These are phyloP conservation scores for Coenonympha glycerion DNA, from an alignment of 2,888 invertebrate species.

Conservation along the genomic window DNA sequence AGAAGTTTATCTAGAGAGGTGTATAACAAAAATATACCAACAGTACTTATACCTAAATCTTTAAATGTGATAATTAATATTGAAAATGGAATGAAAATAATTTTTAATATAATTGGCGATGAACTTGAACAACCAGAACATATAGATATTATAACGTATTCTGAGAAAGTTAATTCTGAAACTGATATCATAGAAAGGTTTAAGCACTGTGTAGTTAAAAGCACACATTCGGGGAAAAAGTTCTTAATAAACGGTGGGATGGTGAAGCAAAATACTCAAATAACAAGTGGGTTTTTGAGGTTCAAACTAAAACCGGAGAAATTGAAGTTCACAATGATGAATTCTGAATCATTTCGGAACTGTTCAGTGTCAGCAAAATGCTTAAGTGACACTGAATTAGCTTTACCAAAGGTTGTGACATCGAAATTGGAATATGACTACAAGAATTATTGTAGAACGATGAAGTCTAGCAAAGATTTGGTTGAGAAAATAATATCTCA, in stretches of 20 bases:
- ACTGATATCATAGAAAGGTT: slow-evolving; percentile 61
- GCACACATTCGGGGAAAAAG: slow-evolving; percentile 63
- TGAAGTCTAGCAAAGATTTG: slow-evolving; percentile 66
- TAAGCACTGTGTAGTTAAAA: slow-evolving; percentile 69
- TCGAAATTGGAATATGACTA: slow-evolving; percentile 57
- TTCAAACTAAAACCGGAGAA: slow-evolving; percentile 65
- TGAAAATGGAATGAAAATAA: slow-evolving; percentile 74
- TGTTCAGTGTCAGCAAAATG: slow-evolving; percentile 65
- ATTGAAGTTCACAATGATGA: slow-evolving; percentile 65
- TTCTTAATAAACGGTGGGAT: slow-evolving; percentile 75
- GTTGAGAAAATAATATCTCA: slow-evolving; percentile 51
- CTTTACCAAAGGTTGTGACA: slow-evolving; percentile 38
- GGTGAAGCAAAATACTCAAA: slow-evolving; percentile 60
- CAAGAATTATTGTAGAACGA: slow-evolving; percentile 66
- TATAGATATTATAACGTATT: slow-evolving; percentile 70
- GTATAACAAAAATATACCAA: slow-evolving; percentile 59
- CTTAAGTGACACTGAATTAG: slow-evolving; percentile 47
- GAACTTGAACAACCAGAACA: slow-evolving; percentile 57
- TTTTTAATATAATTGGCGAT: slow-evolving; percentile 61
- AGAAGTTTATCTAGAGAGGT: slow-evolving; percentile 61
- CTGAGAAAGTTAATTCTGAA: slow-evolving; percentile 49
- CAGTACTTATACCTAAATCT: slow-evolving; percentile 71
- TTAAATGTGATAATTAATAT: slow-evolving; percentile 73
- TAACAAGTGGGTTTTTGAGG: slow-evolving; percentile 53
- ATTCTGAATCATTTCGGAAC: slow-evolving; percentile 69